Conservation (phyloP, 1,140 invertebrate species). For the Trypoxylus dichotomus region DNA sequence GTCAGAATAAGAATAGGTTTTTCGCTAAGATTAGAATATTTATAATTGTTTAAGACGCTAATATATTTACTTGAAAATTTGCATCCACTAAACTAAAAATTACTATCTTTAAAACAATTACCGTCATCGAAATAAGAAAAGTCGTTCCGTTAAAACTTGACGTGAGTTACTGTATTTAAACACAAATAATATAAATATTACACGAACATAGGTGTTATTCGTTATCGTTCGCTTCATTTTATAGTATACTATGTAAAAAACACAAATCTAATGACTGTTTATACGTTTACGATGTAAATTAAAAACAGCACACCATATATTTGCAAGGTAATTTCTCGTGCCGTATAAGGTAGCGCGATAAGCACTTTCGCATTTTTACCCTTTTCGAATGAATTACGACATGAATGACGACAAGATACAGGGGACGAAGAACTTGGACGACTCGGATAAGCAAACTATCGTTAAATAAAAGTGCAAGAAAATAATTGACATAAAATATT, state of each 20-base stretch:
- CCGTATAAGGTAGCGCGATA: not conserved
- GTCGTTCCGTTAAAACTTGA: too few relatives aligned
- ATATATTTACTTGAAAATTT: too few relatives aligned
- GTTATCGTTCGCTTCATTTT: not conserved
- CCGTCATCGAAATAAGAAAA: too few relatives aligned
- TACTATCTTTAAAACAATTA: too few relatives aligned
- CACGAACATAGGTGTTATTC: too few relatives aligned
- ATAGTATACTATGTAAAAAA: not conserved
- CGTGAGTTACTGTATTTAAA: too few relatives aligned
- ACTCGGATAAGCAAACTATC: not conserved
- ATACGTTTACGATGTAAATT: not conserved
- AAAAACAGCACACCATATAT: not conserved
- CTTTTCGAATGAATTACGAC: conserved; percentile 1
- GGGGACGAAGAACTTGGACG: not conserved
- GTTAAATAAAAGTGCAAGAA: conserved; percentile 20
- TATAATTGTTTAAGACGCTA: too few relatives aligned
- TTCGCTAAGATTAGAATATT: too few relatives aligned
- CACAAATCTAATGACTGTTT: not conserved
- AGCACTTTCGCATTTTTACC: not conserved
- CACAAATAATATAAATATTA: too few relatives aligned
- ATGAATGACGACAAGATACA: conserved; percentile 6
- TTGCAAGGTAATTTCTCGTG: conserved; percentile 11
- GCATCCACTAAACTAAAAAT: too few relatives aligned
- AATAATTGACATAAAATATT: conserved; percentile 28
- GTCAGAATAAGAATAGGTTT: too few relatives aligned